Conservation (phyloP, 2,888 invertebrate species). For the Euzetes globulus region DNA sequence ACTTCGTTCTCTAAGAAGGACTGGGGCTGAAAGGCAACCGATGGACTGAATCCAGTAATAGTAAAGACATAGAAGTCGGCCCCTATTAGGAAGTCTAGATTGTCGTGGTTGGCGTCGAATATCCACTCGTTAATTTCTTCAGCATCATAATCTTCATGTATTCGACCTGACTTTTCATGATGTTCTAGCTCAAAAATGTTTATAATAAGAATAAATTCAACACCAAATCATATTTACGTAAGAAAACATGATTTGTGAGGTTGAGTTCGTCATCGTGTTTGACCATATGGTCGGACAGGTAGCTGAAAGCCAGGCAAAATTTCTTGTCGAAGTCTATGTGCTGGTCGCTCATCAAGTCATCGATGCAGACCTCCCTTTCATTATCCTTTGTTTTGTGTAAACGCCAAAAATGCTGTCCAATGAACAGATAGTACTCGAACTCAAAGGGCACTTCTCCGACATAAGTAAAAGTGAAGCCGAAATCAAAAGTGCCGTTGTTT, state of each 20-base stretch:
- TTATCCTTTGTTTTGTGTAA: not conserved
- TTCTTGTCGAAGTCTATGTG: not conserved
- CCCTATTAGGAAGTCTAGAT: not conserved
- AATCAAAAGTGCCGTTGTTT: not conserved
- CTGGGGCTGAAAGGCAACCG: conserved; percentile 1
- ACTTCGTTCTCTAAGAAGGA: not conserved
- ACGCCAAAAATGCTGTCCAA: conserved; percentile 1
- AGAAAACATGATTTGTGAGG: conserved; percentile 4
- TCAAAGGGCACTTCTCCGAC: not conserved
- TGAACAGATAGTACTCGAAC: not conserved
- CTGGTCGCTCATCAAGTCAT: not conserved
- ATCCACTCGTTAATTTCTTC: not conserved
- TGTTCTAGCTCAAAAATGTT: not conserved
- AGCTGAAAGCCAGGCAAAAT: not conserved
- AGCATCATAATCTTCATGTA: not conserved
- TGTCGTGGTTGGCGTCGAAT: not conserved
- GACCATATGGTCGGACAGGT: conserved; percentile 2
- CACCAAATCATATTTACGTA: not conserved
- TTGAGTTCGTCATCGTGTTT: not conserved
- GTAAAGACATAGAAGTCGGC: not conserved
- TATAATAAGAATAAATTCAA: no score
- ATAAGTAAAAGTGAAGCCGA: not conserved
- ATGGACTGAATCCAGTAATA: not conserved
- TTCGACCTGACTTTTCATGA: not conserved
- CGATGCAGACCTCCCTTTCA: not conserved